A percentile compares a stretch with the other conserved stretches of the same genome.
These are phyloP conservation scores for Subacronicta megacephala DNA, from an alignment of 2,888 invertebrate species.

Conservation along the genomic window DNA sequence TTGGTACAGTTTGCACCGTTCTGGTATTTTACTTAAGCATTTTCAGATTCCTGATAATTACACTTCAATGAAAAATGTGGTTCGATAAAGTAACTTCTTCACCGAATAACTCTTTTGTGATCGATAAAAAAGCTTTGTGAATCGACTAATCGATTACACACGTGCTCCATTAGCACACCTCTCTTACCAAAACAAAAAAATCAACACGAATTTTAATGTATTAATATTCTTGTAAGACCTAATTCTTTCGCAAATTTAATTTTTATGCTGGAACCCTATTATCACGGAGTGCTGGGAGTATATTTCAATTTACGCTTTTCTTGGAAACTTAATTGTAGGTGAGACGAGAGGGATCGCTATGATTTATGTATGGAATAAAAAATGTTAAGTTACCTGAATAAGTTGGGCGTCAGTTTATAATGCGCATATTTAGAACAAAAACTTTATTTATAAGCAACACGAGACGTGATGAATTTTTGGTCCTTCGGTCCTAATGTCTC, in stretches of 20 bases:
- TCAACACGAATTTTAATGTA: slow-evolving; percentile 37
- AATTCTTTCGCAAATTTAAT: slow-evolving; percentile 73
- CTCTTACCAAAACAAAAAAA: slow-evolving; percentile 7
- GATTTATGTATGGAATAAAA: slow-evolving; percentile 64
- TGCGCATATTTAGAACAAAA: slow-evolving; percentile 47
- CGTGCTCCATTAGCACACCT: slow-evolving; percentile 20
- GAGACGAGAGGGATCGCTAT: slow-evolving; percentile 63
- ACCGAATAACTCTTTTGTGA: no score
- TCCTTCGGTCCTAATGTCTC: slow-evolving; percentile 4
- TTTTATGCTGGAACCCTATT: slow-evolving; percentile 64
- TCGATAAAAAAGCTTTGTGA: background rate
- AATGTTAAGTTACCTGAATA: slow-evolving; percentile 45
- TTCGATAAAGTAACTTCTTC: no score
- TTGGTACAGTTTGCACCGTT: slow-evolving; percentile 36
- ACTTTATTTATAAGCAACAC: slow-evolving; percentile 10
- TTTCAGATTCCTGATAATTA: slow-evolving; percentile 59
- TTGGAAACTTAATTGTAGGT: slow-evolving; percentile 65
- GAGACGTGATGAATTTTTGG: slow-evolving; percentile 1
- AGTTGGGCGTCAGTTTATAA: slow-evolving; percentile 30
- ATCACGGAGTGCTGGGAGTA: slow-evolving; percentile 64
- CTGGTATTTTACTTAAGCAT: slow-evolving; percentile 47
- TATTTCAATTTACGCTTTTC: slow-evolving; percentile 75
- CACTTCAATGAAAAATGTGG: slow-evolving; percentile 23
- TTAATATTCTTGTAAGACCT: slow-evolving; percentile 56
- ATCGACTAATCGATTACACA: slow-evolving; percentile 24